phyloP scores from a whole-genome alignment of 1,140 invertebrate species.

The Carposina sasakii region DNA sequence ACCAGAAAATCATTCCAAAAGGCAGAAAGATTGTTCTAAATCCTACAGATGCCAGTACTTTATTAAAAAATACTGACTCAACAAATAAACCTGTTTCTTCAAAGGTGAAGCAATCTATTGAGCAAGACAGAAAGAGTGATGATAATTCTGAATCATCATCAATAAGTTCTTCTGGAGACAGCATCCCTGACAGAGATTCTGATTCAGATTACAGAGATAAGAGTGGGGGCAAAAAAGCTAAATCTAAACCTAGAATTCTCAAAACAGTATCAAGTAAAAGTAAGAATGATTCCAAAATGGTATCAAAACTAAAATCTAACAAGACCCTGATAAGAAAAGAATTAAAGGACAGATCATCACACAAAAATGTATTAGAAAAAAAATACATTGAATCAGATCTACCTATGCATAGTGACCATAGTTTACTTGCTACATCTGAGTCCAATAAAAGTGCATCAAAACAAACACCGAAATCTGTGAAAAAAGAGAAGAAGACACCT shows the following conservation, averaged over 20 bases:
- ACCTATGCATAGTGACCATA: too few species aligned
- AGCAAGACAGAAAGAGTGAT: constrained; percentile 29
- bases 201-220: constrained; percentile 69
- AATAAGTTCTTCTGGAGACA: constrained; percentile 56
- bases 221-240: constrained; percentile 38
- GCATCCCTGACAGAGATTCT: constrained; percentile 62
- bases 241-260: constrained; percentile 52
- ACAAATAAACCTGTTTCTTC: constrained; percentile 50
- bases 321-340: constrained; percentile 52
- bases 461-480: constrained; percentile 61
- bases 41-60: constrained; percentile 47
- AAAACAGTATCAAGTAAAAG: constrained; percentile 35
- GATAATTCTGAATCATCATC: constrained; percentile 54
- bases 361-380: constrained; percentile 36
- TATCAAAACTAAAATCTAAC: constrained; percentile 40
- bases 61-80: constrained; percentile 62
- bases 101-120: constrained; percentile 40
- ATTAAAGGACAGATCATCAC: constrained; percentile 50
- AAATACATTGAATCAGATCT: constrained; percentile 33
- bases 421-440: constrained; percentile 5
- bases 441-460: constrained; percentile 47
- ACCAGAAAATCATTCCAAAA: constrained; percentile 67
- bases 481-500: constrained; percentile 81
- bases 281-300: constrained; percentile 40
- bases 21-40: constrained; percentile 66